Conservation (phyloP, 1,140 invertebrate genomes). For the Neodiprion virginianus region DNA sequence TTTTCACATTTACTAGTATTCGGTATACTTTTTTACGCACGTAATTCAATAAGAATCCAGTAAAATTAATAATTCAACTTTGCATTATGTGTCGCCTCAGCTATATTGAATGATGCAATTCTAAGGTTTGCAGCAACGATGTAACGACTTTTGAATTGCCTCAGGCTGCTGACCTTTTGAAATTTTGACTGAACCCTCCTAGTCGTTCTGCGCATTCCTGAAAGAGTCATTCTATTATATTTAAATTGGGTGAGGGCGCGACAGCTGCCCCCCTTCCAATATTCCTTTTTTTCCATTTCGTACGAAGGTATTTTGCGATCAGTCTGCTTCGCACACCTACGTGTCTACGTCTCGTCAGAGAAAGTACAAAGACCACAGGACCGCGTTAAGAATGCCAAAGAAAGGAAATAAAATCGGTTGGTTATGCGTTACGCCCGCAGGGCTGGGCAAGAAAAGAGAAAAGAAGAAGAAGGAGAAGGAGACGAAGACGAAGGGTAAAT, state of each 20-base stretch:
- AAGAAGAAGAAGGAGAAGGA: neutral
- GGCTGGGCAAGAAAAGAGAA: neutral
- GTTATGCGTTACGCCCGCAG: neutral
- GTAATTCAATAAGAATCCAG: neutral
- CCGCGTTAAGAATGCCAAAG: neutral
- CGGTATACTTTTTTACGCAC: neutral
- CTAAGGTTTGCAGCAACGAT: neutral
- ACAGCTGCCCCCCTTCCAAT: neutral
- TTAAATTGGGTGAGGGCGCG: neutral
- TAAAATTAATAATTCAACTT: too few species aligned
- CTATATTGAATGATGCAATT: too few species aligned
- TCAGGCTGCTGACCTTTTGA: neutral
- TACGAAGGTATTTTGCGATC: neutral
- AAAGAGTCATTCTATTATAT: neutral
- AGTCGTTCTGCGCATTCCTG: neutral
- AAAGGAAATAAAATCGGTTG: neutral
- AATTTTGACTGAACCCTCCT: neutral
- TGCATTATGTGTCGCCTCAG: too few species aligned
- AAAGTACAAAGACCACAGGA: neutral
- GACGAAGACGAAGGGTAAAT: neutral
- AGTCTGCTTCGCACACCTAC: neutral
- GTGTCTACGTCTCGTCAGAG: neutral
- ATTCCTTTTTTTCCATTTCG: too few species aligned
- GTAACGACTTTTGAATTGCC: neutral
- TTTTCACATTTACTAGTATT: neutral